These are phyloP conservation scores for Hestina assimilis DNA, from an alignment of 1,140 invertebrate species.

Conservation along the genomic window DNA sequence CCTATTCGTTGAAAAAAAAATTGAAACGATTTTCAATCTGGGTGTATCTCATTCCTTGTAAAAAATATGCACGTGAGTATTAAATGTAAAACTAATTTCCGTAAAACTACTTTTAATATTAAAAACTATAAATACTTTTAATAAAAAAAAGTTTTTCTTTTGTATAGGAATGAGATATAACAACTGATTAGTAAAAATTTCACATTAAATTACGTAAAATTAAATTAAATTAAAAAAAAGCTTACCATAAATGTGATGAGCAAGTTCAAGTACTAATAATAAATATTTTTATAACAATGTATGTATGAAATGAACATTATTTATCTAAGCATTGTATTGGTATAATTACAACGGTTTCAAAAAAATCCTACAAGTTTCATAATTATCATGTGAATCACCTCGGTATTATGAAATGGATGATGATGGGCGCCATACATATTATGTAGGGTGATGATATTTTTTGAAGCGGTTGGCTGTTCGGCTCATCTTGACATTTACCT, in stretches of 20 bases:
- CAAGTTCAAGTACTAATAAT: constrained; percentile 13
- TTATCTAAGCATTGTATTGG: constrained; percentile 20
- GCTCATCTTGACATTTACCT: constrained; percentile 71
- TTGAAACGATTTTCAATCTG: no score
- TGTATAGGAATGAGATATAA: no score
- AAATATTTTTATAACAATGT: constrained; percentile 25
- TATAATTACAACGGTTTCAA: constrained; percentile 26
- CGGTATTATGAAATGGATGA: constrained; percentile 53
- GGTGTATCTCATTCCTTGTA: no score
- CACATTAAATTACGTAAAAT: constrained; percentile 1
- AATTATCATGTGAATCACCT: constrained; percentile 55
- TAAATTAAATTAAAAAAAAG: neutral
- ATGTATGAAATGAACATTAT: constrained; percentile 21
- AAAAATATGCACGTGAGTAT: no score
- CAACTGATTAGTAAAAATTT: no score
- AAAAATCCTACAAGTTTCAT: constrained; percentile 5
- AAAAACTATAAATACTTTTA: no score
- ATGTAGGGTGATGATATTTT: constrained; percentile 36
- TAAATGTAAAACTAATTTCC: no score
- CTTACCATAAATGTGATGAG: constrained; percentile 17
- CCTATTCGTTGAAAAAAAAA: no score
- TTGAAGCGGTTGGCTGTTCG: constrained; percentile 42
- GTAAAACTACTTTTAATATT: no score
- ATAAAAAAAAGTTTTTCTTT: no score
- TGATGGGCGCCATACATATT: constrained; percentile 31